Base-by-base conservation (phyloP, 92 coral and sea anemone species). In the Meandrina meandrites region DNA sequence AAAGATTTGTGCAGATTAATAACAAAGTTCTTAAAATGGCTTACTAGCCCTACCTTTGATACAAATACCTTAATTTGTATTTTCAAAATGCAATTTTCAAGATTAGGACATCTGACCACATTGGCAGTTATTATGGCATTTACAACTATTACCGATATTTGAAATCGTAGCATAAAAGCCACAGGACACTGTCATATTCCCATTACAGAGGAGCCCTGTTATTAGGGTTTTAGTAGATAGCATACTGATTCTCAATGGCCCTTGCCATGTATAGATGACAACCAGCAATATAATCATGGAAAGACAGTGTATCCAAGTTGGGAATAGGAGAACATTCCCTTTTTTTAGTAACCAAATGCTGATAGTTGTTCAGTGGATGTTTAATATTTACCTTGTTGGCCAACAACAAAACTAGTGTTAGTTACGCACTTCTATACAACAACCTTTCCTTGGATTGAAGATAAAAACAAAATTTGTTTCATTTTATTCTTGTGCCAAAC, bases 31-130 rank as follows among this genome's bases (percentile, higher is more conserved):
- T 21, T 57, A 54, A 8, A 54, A 35, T 16, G n/a, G 0, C 19
- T 28, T 6, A 28, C 34, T 37, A 28, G 34, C 31, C 36, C 21
- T 35, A 31, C 32, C 28, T 58, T 57, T 79, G 72, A 79, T 58
- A 35, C 72, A 79, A 58, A 47, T 57, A 47, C 67, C 76, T 79
- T 34, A 24, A 56, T 81, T 64, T 67, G 62, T 81, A 81, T 81
- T 81, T 81, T 79, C 53, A 79, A 79, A 58, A 79, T 9, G 42
- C 60, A 27, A 45, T 79, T 79, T 79, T 66, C 28, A 68, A 67
- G 76, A 66, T 81, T 66, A 42, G 42, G 60, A 37, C 56, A 19
- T 80, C 75, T 64, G 84, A 66, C 34, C 54, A 22, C 32, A 64
- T 12, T 62, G 15, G 30, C 40, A 66, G 27, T 66, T 66, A 11